Evolutionary conservation across 1,140 invertebrate species (phyloP).

Genomic region (Diprion similis): DNA sequence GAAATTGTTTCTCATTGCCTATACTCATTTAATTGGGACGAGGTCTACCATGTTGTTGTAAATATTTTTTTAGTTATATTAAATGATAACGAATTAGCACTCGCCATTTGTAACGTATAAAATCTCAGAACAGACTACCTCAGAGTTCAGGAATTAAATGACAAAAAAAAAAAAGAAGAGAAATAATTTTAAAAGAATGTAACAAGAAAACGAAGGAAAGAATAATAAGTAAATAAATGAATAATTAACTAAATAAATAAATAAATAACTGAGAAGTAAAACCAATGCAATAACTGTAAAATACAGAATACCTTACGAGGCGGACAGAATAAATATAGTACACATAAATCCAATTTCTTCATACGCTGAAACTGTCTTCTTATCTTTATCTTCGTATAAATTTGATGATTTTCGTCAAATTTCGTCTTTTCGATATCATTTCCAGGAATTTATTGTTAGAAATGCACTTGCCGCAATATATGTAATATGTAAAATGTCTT

Average conservation of each 20-base stretch:
- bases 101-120: constrained; percentile 53
- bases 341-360: too few species aligned
- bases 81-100: constrained; percentile 45
- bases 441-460: neutral
- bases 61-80: constrained; percentile 40
- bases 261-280: constrained; percentile 31
- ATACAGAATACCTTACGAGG: constrained; percentile 6
- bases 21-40: constrained; percentile 28
- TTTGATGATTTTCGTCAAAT: neutral
- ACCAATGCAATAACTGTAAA: neutral
- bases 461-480: neutral
- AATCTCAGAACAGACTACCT: constrained; percentile 58
- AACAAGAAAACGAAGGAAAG: constrained; percentile 43
- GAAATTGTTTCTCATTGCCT: constrained; percentile 18
- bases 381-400: neutral
- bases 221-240: constrained; percentile 49
- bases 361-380: neutral
- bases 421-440: neutral
- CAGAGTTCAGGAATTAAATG: constrained; percentile 58
- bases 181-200: constrained; percentile 41
- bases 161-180: neutral
- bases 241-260: constrained; percentile 54
- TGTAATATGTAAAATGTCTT: too few species aligned
- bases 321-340: neutral
- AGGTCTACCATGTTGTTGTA: constrained; percentile 38